Percentiles rank a stretch among this genome's conserved stretches.
Conservation (phyloP, 2,113 vertebrate genomes). For the Gobius niger region DNA sequence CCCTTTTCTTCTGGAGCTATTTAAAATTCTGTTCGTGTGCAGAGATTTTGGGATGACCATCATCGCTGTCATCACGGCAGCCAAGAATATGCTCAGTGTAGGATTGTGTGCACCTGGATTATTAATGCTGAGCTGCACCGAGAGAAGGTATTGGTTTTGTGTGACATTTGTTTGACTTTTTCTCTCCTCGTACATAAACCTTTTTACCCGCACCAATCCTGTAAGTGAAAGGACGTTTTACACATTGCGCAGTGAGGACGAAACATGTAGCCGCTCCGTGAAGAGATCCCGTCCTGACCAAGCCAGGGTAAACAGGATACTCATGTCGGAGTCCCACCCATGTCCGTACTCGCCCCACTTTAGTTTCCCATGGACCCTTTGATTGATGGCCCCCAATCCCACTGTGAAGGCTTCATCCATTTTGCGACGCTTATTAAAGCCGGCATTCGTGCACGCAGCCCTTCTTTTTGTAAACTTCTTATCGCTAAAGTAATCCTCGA, state of each 20-base stretch:
- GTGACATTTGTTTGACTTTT: too few relatives aligned
- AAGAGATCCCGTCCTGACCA: constrained; percentile 18
- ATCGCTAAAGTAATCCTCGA: constrained; percentile 25
- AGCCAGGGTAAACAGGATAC: constrained; percentile 64
- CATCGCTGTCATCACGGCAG: constrained; percentile 35
- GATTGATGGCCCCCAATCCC: constrained; percentile 13
- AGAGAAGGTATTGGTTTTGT: too few relatives aligned
- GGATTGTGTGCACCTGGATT: constrained; percentile 37
- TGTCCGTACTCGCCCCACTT: constrained; percentile 39
- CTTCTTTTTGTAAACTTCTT: constrained; percentile 27
- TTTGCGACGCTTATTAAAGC: constrained; percentile 38
- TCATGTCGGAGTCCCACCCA: constrained; percentile 53
- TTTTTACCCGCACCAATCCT: too few relatives aligned
- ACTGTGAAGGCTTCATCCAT: constrained; percentile 28
- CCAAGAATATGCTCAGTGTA: constrained; percentile 44
- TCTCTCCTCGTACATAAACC: too few relatives aligned
- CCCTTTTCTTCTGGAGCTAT: constrained; percentile 38
- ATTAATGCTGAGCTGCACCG: background rate
- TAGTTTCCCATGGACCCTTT: constrained; percentile 40
- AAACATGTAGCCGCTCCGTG: background rate
- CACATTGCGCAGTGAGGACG: background rate
- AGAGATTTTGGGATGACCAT: constrained; percentile 51
- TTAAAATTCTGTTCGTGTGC: constrained; percentile 28
- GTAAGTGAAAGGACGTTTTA: background rate
- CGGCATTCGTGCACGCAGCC: constrained; percentile 29